These are phyloP conservation scores for Halcyon badia DNA, from an alignment of 2,797 vertebrate genomes.

Conservation along the genomic window DNA sequence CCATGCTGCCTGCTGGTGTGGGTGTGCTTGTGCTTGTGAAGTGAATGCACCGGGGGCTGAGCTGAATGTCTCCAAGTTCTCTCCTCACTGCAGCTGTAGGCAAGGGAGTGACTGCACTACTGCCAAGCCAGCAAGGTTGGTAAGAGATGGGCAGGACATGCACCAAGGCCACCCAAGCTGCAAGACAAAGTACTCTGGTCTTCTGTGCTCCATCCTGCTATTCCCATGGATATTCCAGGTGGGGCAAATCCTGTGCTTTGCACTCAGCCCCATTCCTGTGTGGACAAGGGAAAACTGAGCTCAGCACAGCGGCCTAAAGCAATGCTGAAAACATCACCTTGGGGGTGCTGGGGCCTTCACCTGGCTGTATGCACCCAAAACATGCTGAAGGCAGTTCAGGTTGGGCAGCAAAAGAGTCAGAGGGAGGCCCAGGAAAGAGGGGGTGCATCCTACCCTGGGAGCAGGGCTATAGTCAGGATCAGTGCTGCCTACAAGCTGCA, in stretches of 20 bases:
- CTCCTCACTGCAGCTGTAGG: not conserved
- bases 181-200: not conserved
- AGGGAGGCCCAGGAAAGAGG: not conserved
- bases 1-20: accelerated
- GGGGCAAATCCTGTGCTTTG: not conserved
- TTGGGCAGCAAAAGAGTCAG: not conserved
- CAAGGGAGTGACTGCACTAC: not conserved
- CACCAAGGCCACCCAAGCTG: accelerated
- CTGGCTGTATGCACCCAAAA: not conserved
- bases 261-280: not conserved
- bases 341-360: not conserved
- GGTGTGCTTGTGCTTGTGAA: no score
- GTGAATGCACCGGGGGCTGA: not conserved
- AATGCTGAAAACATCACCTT: not conserved
- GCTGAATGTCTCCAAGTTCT: not conserved
- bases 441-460: not conserved
- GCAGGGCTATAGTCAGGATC: not conserved
- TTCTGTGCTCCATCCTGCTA: accelerated
- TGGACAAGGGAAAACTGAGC: not conserved
- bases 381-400: accelerated
- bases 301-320: not conserved
- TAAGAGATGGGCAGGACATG: not conserved
- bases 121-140: not conserved
- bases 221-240: constrained; percentile 45
- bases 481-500: not conserved